Percentiles rank a stretch among this genome's conserved stretches.
Conservation (phyloP, 2,888 invertebrate species). For the Agriopis aurantiaria region DNA sequence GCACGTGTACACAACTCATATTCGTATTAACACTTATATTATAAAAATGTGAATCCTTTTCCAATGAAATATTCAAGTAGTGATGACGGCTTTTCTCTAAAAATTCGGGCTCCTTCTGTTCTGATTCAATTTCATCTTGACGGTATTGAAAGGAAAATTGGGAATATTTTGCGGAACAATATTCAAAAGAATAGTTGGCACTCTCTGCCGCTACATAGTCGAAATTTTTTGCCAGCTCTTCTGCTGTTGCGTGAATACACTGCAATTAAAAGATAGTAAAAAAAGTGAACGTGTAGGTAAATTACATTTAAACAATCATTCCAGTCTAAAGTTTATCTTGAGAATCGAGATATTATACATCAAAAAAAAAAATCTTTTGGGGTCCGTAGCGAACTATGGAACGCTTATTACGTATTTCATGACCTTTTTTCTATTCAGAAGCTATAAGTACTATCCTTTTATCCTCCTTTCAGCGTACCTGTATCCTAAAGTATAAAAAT, state of each 20-base stretch:
- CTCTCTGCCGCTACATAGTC: constrained; percentile 74
- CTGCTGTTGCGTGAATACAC: constrained; percentile 92
- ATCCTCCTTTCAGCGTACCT: too few relatives aligned
- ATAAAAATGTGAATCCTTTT: constrained; percentile 93
- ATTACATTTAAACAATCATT: neutral
- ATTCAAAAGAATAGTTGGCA: constrained; percentile 80
- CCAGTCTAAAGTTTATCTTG: neutral
- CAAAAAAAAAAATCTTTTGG: neutral
- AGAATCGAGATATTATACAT: neutral
- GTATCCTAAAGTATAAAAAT: too few relatives aligned
- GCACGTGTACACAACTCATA: constrained; percentile 96
- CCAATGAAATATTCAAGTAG: constrained; percentile 87
- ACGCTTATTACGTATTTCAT: too few relatives aligned
- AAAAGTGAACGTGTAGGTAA: neutral
- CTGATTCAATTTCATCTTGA: constrained; percentile 35
- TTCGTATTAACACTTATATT: constrained; percentile 92
- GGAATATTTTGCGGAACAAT: constrained; percentile 95
- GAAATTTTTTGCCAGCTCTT: constrained; percentile 88
- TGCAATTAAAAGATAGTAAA: constrained; percentile 63
- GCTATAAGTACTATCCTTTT: too few relatives aligned
- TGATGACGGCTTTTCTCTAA: constrained; percentile 62
- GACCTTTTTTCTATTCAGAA: too few relatives aligned
- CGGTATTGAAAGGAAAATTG: constrained; percentile 60
- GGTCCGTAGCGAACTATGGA: too few relatives aligned
- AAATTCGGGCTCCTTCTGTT: constrained; percentile 59